Evolutionary conservation across 2,888 invertebrate species (phyloP).

Genomic region (Sinelater perroti): DNA sequence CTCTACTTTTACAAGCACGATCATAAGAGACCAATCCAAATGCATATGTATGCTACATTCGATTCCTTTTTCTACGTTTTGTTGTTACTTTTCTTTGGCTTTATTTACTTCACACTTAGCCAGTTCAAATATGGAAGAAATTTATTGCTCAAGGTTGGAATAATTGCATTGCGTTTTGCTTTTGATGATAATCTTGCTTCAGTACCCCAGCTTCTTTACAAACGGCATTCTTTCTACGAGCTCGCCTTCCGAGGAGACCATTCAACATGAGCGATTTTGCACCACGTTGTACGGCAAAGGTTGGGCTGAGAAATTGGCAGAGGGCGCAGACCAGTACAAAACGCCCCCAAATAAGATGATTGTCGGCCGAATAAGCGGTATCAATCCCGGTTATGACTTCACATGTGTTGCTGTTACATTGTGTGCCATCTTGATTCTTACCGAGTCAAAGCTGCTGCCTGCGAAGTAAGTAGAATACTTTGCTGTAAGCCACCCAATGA

Average conservation of each 20-base stretch:
- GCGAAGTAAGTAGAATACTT: slow-evolving; percentile 64
- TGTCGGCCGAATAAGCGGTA: slow-evolving; percentile 71
- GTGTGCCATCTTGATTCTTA: slow-evolving; percentile 77
- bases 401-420: slow-evolving; percentile 78
- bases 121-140: slow-evolving; percentile 68
- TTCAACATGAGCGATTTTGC: slow-evolving; percentile 69
- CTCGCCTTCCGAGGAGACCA: slow-evolving; percentile 69
- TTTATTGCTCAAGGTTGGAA: slow-evolving; percentile 70
- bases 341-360: slow-evolving; percentile 72
- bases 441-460: slow-evolving; percentile 81
- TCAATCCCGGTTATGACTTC: slow-evolving; percentile 84
- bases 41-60: slow-evolving; percentile 56
- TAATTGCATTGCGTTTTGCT: not conserved
- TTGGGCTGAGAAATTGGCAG: slow-evolving; percentile 73
- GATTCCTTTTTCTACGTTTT: slow-evolving; percentile 63
- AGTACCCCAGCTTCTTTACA: slow-evolving; percentile 68
- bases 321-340: slow-evolving; percentile 65
- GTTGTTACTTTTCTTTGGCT: slow-evolving; percentile 64
- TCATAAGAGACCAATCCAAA: not conserved
- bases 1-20: not conserved
- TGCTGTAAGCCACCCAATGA: no score
- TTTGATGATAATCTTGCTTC: not conserved
- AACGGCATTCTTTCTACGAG: slow-evolving; percentile 73
- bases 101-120: slow-evolving; percentile 67
- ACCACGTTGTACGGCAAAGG: slow-evolving; percentile 81